Base-by-base conservation (phyloP, 2,113 vertebrate genomes). In the Agelaius phoeniceus region DNA sequence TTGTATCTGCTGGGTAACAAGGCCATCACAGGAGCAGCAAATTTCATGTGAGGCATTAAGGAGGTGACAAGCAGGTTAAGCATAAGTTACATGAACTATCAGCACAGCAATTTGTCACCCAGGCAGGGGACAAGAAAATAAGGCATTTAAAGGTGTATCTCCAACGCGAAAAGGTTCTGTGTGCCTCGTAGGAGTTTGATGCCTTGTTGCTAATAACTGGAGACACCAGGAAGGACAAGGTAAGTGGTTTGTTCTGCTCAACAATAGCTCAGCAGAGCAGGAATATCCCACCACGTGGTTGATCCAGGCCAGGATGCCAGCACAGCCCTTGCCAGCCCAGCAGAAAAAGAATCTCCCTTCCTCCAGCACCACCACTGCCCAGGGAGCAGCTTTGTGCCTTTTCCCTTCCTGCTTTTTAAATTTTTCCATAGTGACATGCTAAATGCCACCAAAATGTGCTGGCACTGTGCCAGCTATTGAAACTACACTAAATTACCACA, bases 81-180 rank as follows among this genome's bases (percentile, higher is more conserved):
- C 43, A 1, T 5, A 55, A 90, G 85, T 71, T 61, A 43, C 85
- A 63, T 9, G 77, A 75, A 33, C 73, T 19, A 7, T 27, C 76
- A 49, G 78, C 81, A 72, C 37, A 68, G 44, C 0, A 2, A 75
- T 78, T 21, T 74, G 73, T 74, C 79, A 90, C 55, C 88, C 8
- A 24, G 75, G 75, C 75, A 92, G 65, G 72, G 83, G 83, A 95
- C 68, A 86, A 33, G 90, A 44, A 94, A 96, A 96, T 17, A 24
- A 84, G 66, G 43, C 14, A 9, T 31, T 58, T 68, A 68, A 89
- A 85, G 54, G 23, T 43, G 24, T 44, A n/a, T 26, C 43, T 83
- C 39, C n/a, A 20, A 37, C 0, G 0, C 5, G 58, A 52, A 73
- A 76, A 88, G 55, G 61, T 65, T 90, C 76, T 39, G 44, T 43